Conservation (phyloP, 2,113 vertebrate species). For the Hucho hucho region DNA sequence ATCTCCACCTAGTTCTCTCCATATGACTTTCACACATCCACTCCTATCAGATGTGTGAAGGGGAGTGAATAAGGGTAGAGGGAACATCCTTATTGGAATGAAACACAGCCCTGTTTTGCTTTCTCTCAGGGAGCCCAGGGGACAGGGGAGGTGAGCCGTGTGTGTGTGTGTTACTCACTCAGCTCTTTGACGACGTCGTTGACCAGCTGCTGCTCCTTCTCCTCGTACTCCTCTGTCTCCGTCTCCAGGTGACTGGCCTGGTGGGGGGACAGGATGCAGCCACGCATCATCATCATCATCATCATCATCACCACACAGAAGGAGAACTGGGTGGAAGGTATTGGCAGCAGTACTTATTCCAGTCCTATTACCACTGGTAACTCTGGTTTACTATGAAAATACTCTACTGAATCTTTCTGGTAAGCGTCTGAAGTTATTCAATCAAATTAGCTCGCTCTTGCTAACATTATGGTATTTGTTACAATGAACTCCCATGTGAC, state of each 20-base stretch:
- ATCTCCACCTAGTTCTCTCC: no score
- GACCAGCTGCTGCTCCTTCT: slow-evolving; percentile 97
- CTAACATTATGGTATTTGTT: no score
- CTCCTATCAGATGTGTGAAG: neutral
- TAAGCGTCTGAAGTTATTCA: no score
- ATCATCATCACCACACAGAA: neutral
- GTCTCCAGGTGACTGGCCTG: slow-evolving; percentile 95
- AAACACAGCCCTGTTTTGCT: neutral
- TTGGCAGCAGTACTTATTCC: no score
- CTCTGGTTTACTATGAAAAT: no score
- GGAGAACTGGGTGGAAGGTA: neutral
- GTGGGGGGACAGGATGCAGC: slow-evolving; percentile 5
- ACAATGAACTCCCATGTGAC: no score
- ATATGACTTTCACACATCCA: no score
- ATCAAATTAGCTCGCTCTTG: no score
- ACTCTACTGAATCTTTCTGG: no score
- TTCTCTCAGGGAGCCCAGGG: neutral
- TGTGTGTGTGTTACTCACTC: slow-evolving; percentile 73
- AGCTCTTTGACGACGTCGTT: slow-evolving; percentile 98
- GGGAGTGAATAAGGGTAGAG: neutral
- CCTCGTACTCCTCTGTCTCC: slow-evolving; percentile 94
- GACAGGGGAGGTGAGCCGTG: neutral
- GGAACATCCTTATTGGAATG: neutral
- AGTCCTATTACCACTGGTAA: no score
- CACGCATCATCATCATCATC: neutral